phyloP scores from a whole-genome alignment of 2,888 invertebrate species.

The Julus scandinavius region DNA sequence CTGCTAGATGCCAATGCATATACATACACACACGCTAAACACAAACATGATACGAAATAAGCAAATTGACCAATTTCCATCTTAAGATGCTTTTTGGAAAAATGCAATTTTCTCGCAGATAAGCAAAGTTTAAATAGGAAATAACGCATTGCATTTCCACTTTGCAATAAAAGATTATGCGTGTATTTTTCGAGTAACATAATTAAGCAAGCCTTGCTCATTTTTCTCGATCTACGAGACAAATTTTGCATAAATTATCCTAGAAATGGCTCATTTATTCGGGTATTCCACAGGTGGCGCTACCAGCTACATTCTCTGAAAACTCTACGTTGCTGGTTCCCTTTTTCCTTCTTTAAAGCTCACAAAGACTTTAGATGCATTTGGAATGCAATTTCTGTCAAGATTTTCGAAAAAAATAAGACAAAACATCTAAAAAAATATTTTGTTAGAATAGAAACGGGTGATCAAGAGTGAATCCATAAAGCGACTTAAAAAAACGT shows the following conservation, averaged over 20 bases:
- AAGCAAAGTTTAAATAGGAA: neutral
- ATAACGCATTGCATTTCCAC: neutral
- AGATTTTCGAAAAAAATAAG: no score
- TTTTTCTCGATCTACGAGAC: neutral
- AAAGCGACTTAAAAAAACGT: no score
- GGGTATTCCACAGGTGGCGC: no score
- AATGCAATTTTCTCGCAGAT: neutral
- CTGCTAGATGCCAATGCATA: neutral
- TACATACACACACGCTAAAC: neutral
- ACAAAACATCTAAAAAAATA: no score
- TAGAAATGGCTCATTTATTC: neutral
- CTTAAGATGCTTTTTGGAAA: neutral
- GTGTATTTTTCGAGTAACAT: neutral
- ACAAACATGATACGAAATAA: conserved; percentile 11
- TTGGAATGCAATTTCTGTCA: no score
- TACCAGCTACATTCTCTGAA: no score
- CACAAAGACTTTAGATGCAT: no score
- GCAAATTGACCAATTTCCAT: neutral
- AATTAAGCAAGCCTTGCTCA: neutral
- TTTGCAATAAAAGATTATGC: neutral
- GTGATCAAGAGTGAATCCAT: no score
- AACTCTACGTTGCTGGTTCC: no score
- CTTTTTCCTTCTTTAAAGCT: no score
- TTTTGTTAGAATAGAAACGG: no score
- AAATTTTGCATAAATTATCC: neutral